These are phyloP conservation scores for Brachynemurus nebulosus DNA, from an alignment of 2,888 invertebrate species.

Conservation along the genomic window DNA sequence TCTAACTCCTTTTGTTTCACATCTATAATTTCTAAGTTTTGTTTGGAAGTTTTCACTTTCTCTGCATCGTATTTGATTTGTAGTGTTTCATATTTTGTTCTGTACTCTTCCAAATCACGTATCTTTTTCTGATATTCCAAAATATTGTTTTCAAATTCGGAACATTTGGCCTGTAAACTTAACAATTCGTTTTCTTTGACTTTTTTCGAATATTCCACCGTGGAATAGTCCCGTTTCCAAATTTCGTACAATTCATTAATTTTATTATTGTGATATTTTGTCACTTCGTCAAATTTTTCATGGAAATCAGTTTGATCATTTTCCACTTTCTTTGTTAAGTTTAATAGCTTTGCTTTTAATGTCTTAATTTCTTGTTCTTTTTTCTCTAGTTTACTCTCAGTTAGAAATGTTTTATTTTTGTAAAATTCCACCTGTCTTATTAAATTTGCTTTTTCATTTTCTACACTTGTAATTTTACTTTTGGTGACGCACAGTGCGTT, in stretches of 20 bases:
- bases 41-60: neutral
- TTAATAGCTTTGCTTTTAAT: neutral
- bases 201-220: neutral
- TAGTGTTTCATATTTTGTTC: conserved; percentile 1
- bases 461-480: no score
- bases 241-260: neutral
- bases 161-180: neutral
- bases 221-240: neutral
- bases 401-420: conserved; percentile 1
- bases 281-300: neutral
- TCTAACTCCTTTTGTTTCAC: neutral
- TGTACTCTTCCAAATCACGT: neutral
- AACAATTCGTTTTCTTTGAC: neutral
- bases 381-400: neutral
- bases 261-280: conserved; percentile 1
- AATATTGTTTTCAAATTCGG: neutral
- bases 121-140: neutral
- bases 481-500: no score
- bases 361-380: neutral
- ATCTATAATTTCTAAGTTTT: neutral
- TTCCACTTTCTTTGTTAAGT: neutral
- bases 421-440: neutral
- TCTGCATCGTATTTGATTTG: conserved; percentile 2
- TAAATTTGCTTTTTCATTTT: conserved; percentile 2
- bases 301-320: neutral